Evolutionary conservation across 2,797 vertebrate species (phyloP), one percentile per base, ranked within the genome.

Genomic region (Eospalax fontanierii): DNA sequence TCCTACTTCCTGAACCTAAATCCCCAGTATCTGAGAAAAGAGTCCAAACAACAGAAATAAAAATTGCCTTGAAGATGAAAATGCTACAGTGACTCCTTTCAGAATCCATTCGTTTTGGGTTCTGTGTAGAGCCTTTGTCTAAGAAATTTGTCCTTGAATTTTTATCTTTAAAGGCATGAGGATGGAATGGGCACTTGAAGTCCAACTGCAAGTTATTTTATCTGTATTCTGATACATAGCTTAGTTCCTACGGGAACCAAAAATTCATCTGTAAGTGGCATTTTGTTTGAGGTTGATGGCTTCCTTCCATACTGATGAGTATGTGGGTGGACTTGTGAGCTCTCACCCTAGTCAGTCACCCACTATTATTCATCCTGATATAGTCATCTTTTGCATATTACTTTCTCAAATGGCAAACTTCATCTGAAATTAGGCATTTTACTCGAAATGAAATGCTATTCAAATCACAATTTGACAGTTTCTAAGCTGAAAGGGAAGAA

Each of bases 361-460:
- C 10, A 2, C 61, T 93, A 90, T 80, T 79, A 61, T 43, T 91
- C 81, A 96, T 66, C 40, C 90, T 93, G 83, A 80, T 87, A 46
- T 7, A 96, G 81, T 93, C 93, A 93, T 95, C 89, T 90, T 94
- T 92, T 96, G 87, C 81, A 74, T 97, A 82, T 68, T 95, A 80
- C 79, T 95, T 91, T 97, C 74, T 87, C 75, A 94, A 96, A 93
- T 92, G 54, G 81, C 79, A 97, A 97, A 65, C 65, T 81, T 96
- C 94, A 94, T 91, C 61, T 71, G 82, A 96, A 97, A 97, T 96
- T 94, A 96, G 79, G 63, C 66, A 91, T 75, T 96, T 97, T 95
- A 87, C 87, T 94, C 94, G 81, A 95, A 93, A 95, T 38, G 81
- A 95, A 93, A 95, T 38, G 76, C 50, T 88, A 87, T 94, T 88